Base-by-base conservation (phyloP, 2,888 invertebrate genomes). In the Lasioglossum zephyrum region DNA sequence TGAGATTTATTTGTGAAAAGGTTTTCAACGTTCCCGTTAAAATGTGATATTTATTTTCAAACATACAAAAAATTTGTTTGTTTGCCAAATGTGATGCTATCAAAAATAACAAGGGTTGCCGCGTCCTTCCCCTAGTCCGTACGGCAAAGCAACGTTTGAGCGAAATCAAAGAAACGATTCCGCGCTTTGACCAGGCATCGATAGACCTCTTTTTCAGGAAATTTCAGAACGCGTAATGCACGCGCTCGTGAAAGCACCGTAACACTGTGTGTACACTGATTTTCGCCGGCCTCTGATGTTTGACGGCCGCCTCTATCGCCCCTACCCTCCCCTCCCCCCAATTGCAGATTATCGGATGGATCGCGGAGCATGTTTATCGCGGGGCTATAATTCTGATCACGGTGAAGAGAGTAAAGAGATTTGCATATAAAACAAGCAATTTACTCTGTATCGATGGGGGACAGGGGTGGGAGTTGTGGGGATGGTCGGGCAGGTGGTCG, bases 361-460 rank as follows among this genome's bases (percentile, higher is more conserved):
- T 86, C 79, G 70, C 74, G 81, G 74, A 79, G 75, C 77, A 81
- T 87, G 86, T 88, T 89, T 89, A 89, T 89, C 87, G 76, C 79
- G 81, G 39, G 79, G 77, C 83, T 81, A 82, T 89, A 89, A 89
- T 89, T 82, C 74, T 63, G 81, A 77, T 74, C 82, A 73, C 60
- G 72, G 39, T 75, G 80, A 84, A 82, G 81, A 86, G 81, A 87
- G 81, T 82, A 73, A 81, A 83, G 88, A 85, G 85, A 90, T 90
- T 90, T 90, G 88, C 90, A 90, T 90, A 85, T 82, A 88, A 89
- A 86, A 84, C 84, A 89, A 90, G 88, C 84, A 86, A 87, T 90
- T 86, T 88, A 85, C 87, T 85, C 84, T 47, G 77, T 80, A 72
- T 81, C 81, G 77, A 76, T 44, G 73, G 53, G 41, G 53, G n/a